Conservation (phyloP, 2,113 vertebrate species). For the Platysteira castanea region DNA sequence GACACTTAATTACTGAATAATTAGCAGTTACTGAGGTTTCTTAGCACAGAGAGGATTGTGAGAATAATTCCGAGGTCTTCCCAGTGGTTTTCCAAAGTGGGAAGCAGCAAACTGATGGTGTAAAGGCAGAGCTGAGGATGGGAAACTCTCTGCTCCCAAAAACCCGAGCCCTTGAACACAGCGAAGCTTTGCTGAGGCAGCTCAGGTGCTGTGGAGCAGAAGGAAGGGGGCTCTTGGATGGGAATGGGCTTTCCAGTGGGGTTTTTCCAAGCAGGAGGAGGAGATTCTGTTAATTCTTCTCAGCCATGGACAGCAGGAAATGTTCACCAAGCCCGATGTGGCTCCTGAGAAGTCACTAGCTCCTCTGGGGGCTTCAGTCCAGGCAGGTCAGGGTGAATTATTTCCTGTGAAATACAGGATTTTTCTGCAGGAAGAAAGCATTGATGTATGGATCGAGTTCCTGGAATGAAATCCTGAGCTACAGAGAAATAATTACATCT, state of each 20-base stretch:
- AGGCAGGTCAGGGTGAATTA: neutral
- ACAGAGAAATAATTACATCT: neutral
- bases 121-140: neutral
- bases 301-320: neutral
- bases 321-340: neutral
- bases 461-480: neutral
- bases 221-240: neutral
- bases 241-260: neutral
- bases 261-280: neutral
- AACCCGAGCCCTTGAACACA: neutral
- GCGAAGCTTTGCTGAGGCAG: neutral
- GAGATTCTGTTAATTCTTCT: neutral
- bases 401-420: neutral
- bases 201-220: neutral
- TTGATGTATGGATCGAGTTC: neutral
- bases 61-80: neutral
- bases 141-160: neutral
- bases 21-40: neutral
- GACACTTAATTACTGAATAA: constrained; percentile 25
- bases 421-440: neutral
- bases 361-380: neutral
- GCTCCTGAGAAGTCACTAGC: neutral
- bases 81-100: neutral
- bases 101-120: neutral
- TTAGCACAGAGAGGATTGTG: neutral